Evolutionary conservation across 2,113 vertebrate genomes (phyloP).

Genomic region (Ctenodactylus gundi): DNA sequence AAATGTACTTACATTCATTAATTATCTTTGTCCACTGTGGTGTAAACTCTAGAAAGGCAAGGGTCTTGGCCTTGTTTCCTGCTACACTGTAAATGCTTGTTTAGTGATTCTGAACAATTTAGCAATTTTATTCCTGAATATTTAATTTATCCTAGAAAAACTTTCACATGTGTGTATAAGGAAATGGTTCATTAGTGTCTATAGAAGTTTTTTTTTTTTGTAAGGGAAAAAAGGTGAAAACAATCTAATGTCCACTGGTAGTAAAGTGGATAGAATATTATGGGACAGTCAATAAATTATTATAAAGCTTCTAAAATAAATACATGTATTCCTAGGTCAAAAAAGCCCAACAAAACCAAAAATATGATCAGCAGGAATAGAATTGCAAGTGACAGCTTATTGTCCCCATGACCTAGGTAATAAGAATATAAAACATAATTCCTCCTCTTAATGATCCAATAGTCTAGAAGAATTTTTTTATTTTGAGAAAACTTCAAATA

Average conservation of each 20-base stretch:
- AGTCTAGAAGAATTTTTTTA: no score
- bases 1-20: neutral
- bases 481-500: no score
- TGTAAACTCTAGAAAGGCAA: neutral
- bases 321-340: no score
- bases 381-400: no score
- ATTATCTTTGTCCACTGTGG: neutral
- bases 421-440: no score
- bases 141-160: neutral
- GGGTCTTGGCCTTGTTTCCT: neutral
- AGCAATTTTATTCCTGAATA: no score
- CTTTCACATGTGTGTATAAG: neutral
- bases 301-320: slow-evolving; percentile 18
- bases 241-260: neutral
- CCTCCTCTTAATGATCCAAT: no score
- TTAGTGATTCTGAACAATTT: no score
- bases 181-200: neutral
- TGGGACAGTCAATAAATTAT: neutral
- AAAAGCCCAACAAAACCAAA: no score
- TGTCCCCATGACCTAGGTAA: no score
- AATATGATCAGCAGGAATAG: no score
- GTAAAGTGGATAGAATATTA: neutral
- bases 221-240: neutral
- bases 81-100: no score
- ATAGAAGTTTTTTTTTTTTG: neutral